Percentiles rank a stretch among this genome's conserved stretches.
Conservation (phyloP, 2,888 invertebrate species). For the Parnassius smintheus region DNA sequence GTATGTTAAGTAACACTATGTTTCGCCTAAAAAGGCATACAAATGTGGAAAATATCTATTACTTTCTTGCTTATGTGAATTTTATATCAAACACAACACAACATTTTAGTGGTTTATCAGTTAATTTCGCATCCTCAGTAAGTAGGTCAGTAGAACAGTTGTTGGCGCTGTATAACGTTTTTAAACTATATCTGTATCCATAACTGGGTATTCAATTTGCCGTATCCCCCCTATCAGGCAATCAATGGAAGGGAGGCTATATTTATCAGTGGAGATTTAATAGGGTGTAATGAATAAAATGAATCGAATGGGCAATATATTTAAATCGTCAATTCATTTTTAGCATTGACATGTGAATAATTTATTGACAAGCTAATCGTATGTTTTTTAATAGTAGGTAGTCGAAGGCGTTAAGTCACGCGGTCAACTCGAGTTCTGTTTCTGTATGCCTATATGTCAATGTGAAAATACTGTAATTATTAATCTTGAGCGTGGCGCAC, state of each 20-base stretch:
- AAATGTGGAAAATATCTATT: background rate
- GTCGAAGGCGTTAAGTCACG: slow-evolving; percentile 4
- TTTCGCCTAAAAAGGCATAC: no score
- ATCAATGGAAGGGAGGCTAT: no score
- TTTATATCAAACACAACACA: background rate
- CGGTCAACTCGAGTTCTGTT: background rate
- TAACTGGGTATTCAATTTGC: background rate
- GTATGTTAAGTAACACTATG: no score
- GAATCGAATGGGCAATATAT: background rate
- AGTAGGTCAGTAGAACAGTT: slow-evolving; percentile 23
- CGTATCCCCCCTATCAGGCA: no score
- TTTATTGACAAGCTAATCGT: background rate
- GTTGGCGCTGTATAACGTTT: slow-evolving; percentile 4
- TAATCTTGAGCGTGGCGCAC: slow-evolving; percentile 7
- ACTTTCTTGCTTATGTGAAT: background rate
- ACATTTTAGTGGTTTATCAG: slow-evolving; percentile 15
- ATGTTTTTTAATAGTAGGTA: background rate
- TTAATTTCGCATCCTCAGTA: slow-evolving; percentile 15
- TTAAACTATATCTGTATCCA: slow-evolving; percentile 11
- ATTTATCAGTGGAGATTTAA: no score
- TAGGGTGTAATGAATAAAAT: no score
- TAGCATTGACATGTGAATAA: background rate
- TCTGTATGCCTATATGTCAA: slow-evolving; percentile 14
- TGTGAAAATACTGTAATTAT: slow-evolving; percentile 15
- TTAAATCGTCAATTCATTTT: slow-evolving; percentile 4